Evolutionary conservation across 1,140 invertebrate species (phyloP).

Genomic region (Odontomachus brunneus): DNA sequence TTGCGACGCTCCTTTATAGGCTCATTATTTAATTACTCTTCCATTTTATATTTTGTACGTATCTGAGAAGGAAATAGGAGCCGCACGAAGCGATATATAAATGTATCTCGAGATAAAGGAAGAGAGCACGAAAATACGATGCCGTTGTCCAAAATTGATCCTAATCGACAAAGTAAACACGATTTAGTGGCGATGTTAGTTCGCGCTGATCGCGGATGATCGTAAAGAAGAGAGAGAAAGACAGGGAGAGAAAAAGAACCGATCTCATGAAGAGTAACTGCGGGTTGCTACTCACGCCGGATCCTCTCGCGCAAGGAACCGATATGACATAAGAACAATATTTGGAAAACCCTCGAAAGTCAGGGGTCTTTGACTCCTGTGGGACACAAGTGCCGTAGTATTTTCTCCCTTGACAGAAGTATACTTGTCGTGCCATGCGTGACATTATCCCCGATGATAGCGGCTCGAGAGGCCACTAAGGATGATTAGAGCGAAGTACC

Average conservation of each 20-base stretch:
- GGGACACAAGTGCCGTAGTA: constrained; percentile 66
- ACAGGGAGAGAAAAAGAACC: constrained; percentile 24
- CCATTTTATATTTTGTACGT: no score
- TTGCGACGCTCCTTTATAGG: no score
- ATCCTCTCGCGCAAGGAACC: constrained; percentile 52
- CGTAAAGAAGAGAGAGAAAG: constrained; percentile 68
- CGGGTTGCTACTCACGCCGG: constrained; percentile 70
- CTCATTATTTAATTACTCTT: no score
- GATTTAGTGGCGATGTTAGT: constrained; percentile 48
- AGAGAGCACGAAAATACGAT: no score
- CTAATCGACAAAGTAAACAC: constrained; percentile 76
- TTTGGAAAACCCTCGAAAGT: constrained; percentile 76
- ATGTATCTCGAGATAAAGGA: background rate
- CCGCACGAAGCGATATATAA: background rate
- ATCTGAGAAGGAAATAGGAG: background rate
- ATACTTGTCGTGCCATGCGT: constrained; percentile 68
- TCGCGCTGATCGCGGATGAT: constrained; percentile 52
- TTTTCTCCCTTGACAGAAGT: constrained; percentile 66
- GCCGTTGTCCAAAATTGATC: constrained; percentile 49
- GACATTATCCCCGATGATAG: constrained; percentile 74
- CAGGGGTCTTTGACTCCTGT: constrained; percentile 75
- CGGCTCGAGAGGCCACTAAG: constrained; percentile 64
- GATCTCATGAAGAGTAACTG: constrained; percentile 72
- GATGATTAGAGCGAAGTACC: constrained; percentile 65
- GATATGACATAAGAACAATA: constrained; percentile 77